Evolutionary conservation across 1,140 invertebrate species (phyloP).

Genomic region (Drosophila leontia): DNA sequence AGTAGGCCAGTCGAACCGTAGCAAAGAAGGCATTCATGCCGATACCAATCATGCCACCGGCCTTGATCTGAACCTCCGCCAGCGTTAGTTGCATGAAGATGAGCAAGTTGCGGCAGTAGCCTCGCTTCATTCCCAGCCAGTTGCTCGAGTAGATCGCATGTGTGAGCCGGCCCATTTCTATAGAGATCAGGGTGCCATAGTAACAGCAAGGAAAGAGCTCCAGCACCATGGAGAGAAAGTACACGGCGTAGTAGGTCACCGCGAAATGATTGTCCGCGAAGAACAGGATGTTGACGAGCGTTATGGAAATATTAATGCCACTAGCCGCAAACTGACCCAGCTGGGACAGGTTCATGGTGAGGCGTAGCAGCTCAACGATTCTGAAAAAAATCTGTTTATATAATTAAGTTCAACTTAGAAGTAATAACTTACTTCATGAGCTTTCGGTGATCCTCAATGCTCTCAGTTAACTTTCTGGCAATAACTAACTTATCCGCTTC

Average conservation of each 20-base stretch:
- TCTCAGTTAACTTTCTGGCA: conserved; percentile 21
- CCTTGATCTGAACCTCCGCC: conserved; percentile 29
- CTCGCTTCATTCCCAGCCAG: conserved; percentile 28
- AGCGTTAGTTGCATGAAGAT: conserved; percentile 36
- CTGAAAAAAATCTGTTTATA: conserved; percentile 8
- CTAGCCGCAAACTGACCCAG: conserved; percentile 42
- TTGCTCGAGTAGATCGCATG: conserved; percentile 50
- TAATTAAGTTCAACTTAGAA: too few species aligned
- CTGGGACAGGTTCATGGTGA: conserved; percentile 33
- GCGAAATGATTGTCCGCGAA: conserved; percentile 34
- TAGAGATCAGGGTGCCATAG: conserved; percentile 38
- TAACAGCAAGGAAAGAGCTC: conserved; percentile 47
- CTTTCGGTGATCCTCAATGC: conserved; percentile 58
- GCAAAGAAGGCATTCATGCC: conserved; percentile 45
- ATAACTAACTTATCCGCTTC: not conserved
- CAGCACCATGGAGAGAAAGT: conserved; percentile 38
- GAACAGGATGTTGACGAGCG: conserved; percentile 35
- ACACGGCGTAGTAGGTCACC: conserved; percentile 23
- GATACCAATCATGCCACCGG: conserved; percentile 41
- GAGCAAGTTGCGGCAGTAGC: conserved; percentile 18
- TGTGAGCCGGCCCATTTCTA: conserved; percentile 28
- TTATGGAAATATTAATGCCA: conserved; percentile 43
- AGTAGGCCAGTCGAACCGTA: conserved; percentile 40
- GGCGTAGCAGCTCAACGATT: conserved; percentile 32
- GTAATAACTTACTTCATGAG: conserved; percentile 42